Conservation (phyloP, 1,140 invertebrate species). For the Conus betulinus region DNA sequence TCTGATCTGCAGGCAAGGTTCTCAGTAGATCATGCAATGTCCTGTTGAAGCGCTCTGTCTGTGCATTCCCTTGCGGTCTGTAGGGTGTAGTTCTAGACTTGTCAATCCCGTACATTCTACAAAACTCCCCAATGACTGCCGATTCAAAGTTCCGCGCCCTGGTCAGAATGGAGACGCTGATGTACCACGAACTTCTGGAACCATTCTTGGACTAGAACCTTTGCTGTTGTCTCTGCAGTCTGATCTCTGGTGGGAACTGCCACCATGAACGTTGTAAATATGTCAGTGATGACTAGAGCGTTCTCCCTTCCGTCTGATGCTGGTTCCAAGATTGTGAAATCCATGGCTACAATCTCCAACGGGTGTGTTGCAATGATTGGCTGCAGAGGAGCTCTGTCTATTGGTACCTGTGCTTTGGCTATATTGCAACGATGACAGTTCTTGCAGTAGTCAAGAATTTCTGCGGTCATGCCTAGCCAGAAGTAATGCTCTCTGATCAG, state of each 20-base stretch:
- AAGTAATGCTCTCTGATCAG: slow-evolving; percentile 17
- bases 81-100: too few relatives aligned
- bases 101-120: slow-evolving; percentile 18
- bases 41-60: too few relatives aligned
- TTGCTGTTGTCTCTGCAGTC: slow-evolving; percentile 15
- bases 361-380: slow-evolving; percentile 30
- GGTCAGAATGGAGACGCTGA: slow-evolving; percentile 43
- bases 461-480: slow-evolving; percentile 28
- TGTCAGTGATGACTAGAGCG: slow-evolving; percentile 49
- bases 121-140: not conserved
- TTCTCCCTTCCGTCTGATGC: not conserved
- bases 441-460: slow-evolving; percentile 33
- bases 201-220: slow-evolving; percentile 41
- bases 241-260: too few relatives aligned
- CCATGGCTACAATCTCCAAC: not conserved
- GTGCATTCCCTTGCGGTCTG: too few relatives aligned
- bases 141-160: slow-evolving; percentile 36
- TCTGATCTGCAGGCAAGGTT: slow-evolving; percentile 35
- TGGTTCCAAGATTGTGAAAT: slow-evolving; percentile 44
- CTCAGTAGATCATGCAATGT: not conserved
- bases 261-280: slow-evolving; percentile 41
- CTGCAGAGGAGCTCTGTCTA: slow-evolving; percentile 29
- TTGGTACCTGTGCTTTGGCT: not conserved
- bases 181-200: slow-evolving; percentile 43
- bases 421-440: not conserved